Percentiles rank a stretch among this genome's conserved stretches.
phyloP scores from a whole-genome alignment of 2,888 invertebrate species.

The Acholoe squamosa region DNA sequence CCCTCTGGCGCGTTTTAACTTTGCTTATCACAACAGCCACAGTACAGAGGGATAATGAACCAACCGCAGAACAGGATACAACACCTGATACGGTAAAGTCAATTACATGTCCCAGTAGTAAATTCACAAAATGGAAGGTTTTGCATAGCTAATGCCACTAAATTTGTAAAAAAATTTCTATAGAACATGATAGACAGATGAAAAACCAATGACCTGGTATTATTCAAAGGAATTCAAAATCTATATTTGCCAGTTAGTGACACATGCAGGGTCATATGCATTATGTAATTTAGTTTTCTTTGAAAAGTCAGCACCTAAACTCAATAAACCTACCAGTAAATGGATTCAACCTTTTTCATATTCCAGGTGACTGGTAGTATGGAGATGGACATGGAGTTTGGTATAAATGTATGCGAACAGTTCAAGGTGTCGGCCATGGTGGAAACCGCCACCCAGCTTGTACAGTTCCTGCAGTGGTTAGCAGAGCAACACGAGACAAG shows the following conservation, averaged over 20 bases:
- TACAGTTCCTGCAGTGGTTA: slow-evolving; percentile 60
- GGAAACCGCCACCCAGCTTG: slow-evolving; percentile 27
- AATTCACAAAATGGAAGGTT: neutral
- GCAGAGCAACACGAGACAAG: slow-evolving; percentile 46
- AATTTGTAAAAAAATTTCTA: no score
- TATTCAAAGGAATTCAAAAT: no score
- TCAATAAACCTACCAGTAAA: no score
- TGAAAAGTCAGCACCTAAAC: no score
- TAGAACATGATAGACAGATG: no score
- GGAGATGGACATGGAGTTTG: slow-evolving; percentile 76
- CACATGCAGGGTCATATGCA: no score
- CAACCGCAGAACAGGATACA: neutral
- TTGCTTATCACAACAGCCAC: slow-evolving; percentile 18
- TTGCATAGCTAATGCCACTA: no score
- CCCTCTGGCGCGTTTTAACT: slow-evolving; percentile 34
- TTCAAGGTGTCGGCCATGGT: slow-evolving; percentile 70
- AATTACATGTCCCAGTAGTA: neutral
- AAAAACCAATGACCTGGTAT: no score
- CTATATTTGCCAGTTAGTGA: no score
- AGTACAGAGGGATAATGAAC: neutral
- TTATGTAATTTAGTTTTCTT: no score
- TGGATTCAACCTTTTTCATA: neutral
- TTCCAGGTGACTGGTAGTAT: slow-evolving; percentile 54
- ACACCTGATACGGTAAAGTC: neutral
- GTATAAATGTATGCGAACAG: slow-evolving; percentile 74